These are phyloP conservation scores for Theretra japonica DNA, from an alignment of 2,888 invertebrate species.

Conservation along the genomic window DNA sequence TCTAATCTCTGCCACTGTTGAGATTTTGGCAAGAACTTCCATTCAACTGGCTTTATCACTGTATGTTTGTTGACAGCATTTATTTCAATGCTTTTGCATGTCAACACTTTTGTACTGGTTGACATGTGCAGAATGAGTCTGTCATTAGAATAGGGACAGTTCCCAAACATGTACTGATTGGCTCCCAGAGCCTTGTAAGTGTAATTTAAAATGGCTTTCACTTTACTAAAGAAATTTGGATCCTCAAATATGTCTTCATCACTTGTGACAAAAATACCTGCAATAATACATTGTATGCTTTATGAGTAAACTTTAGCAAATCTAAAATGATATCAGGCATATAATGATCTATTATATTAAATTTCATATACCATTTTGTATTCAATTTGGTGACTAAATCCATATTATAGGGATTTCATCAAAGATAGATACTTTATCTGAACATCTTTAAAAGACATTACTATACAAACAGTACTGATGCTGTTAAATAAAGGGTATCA, in stretches of 20 bases:
- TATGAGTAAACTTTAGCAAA: background rate
- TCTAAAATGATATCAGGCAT: background rate
- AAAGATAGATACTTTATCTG: background rate
- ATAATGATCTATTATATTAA: too few relatives aligned
- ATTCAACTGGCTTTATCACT: slow-evolving; percentile 88
- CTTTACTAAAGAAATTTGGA: slow-evolving; percentile 82
- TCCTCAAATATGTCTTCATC: slow-evolving; percentile 87
- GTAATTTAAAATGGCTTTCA: slow-evolving; percentile 84
- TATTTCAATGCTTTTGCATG: slow-evolving; percentile 88
- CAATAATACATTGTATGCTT: slow-evolving; percentile 38
- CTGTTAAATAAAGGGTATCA: slow-evolving; percentile 34
- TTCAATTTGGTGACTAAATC: too few relatives aligned
- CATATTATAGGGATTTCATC: too few relatives aligned
- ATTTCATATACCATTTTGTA: too few relatives aligned
- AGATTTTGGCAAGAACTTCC: slow-evolving; percentile 89
- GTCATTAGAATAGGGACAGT: slow-evolving; percentile 81
- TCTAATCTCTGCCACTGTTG: slow-evolving; percentile 91
- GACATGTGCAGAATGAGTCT: slow-evolving; percentile 87
- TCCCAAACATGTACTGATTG: slow-evolving; percentile 86
- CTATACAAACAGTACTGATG: background rate
- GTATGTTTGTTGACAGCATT: slow-evolving; percentile 66
- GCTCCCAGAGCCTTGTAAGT: slow-evolving; percentile 83
- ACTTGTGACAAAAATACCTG: slow-evolving; percentile 90
- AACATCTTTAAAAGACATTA: background rate
- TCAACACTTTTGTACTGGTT: slow-evolving; percentile 80